Percentiles rank a stretch among this genome's conserved stretches.
phyloP scores from a whole-genome alignment of 2,113 vertebrate genomes.

The Triplophysa dalaica region DNA sequence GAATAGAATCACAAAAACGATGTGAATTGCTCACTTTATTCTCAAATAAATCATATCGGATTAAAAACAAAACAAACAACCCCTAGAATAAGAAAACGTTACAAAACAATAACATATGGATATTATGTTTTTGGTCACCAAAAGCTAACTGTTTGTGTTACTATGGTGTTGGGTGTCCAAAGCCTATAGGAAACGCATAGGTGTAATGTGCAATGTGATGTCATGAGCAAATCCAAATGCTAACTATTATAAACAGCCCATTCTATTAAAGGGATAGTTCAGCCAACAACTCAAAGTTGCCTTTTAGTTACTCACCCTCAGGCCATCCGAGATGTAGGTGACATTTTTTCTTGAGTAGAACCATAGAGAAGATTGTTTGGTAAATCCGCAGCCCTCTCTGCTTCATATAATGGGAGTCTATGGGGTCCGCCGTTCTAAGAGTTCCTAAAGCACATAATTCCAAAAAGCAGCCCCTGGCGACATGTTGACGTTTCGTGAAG shows the following conservation, averaged over 20 bases:
- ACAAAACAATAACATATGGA: constrained; percentile 23
- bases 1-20: constrained; percentile 43
- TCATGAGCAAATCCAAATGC: neutral
- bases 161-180: neutral
- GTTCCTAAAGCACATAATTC: too few species aligned
- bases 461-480: too few species aligned
- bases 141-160: constrained; percentile 13
- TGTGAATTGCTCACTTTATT: constrained; percentile 56
- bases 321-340: too few species aligned
- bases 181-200: constrained; percentile 7
- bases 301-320: too few species aligned
- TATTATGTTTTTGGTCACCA: constrained; percentile 20
- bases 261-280: neutral
- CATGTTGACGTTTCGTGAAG: too few species aligned
- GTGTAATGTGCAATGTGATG: constrained; percentile 8
- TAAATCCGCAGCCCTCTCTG: too few species aligned
- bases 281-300: too few species aligned
- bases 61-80: constrained; percentile 26
- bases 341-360: too few species aligned
- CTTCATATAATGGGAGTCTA: too few species aligned
- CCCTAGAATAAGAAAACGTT: constrained; percentile 39
- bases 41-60: constrained; percentile 45
- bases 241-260: constrained; percentile 25
- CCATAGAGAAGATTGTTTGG: too few species aligned
- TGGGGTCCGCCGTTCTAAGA: too few species aligned